Percentiles rank a stretch among this genome's conserved stretches.
These are phyloP conservation scores for Penaeus vannamei DNA, from an alignment of 1,140 invertebrate species.

Conservation along the genomic window DNA sequence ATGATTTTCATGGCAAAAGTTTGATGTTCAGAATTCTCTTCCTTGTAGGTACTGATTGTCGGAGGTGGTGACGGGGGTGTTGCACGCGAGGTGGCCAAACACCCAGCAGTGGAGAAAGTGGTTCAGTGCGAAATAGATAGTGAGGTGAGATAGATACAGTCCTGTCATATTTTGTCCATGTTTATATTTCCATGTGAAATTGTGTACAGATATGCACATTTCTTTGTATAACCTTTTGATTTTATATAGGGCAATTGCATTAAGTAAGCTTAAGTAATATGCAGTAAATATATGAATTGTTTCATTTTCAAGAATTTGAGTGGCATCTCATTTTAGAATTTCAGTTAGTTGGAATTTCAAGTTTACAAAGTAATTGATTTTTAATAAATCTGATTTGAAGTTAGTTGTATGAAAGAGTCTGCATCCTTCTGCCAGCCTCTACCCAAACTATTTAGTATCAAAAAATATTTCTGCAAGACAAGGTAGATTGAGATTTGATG, in stretches of 20 bases:
- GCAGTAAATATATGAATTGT: neutral
- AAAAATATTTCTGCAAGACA: no score
- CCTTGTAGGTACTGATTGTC: slow-evolving; percentile 86
- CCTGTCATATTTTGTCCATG: neutral
- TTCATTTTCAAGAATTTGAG: no score
- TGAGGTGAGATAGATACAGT: slow-evolving; percentile 68
- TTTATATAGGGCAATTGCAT: neutral
- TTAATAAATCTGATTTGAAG: no score
- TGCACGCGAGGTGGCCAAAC: slow-evolving; percentile 94
- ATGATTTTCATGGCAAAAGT: neutral
- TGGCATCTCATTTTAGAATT: neutral
- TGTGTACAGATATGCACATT: neutral
- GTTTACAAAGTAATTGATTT: no score
- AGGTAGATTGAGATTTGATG: no score
- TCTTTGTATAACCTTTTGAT: neutral
- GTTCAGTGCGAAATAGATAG: slow-evolving; percentile 96
- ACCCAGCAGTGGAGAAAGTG: slow-evolving; percentile 88
- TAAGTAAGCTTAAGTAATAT: neutral
- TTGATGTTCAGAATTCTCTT: neutral
- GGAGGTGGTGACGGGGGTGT: slow-evolving; percentile 98
- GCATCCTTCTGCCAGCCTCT: no score
- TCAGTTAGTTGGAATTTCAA: no score
- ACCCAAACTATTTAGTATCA: no score
- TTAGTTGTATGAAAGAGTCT: no score
- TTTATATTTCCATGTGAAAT: no score